Conservation (phyloP, 2,888 invertebrate genomes). For the Eulithis testata region DNA sequence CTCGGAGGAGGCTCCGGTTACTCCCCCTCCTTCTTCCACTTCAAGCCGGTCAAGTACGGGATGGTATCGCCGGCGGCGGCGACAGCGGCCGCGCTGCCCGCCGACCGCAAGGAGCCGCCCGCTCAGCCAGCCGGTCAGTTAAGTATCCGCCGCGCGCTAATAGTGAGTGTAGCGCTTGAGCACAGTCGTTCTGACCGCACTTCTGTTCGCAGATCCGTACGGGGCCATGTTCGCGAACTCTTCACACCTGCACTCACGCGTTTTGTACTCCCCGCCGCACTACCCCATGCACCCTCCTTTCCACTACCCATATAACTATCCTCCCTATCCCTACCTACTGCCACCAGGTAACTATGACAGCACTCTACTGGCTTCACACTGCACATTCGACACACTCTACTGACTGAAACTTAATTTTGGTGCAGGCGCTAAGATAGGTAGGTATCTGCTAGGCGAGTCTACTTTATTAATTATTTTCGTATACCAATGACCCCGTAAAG, state of each 20-base stretch:
- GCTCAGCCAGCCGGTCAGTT: conserved; percentile 85
- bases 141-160: conserved; percentile 81
- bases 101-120: conserved; percentile 82
- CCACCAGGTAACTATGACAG: conserved; percentile 75
- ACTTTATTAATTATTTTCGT: background rate
- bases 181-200: conserved; percentile 64
- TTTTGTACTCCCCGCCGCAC: conserved; percentile 79
- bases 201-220: conserved; percentile 80
- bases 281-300: conserved; percentile 79
- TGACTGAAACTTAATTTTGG: conserved; percentile 27
- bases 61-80: conserved; percentile 83
- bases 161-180: conserved; percentile 78
- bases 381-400: conserved; percentile 36
- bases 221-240: conserved; percentile 76
- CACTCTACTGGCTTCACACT: conserved; percentile 41
- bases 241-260: conserved; percentile 77
- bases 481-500: background rate
- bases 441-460: conserved; percentile 15
- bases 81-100: conserved; percentile 73
- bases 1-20: conserved; percentile 88
- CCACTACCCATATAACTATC: conserved; percentile 81
- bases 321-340: conserved; percentile 77
- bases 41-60: conserved; percentile 93
- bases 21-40: conserved; percentile 96
- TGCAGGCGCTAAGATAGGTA: conserved; percentile 24